These are phyloP conservation scores for Sebastes diploproa DNA, from an alignment of 2,797 vertebrate genomes.

Conservation along the genomic window DNA sequence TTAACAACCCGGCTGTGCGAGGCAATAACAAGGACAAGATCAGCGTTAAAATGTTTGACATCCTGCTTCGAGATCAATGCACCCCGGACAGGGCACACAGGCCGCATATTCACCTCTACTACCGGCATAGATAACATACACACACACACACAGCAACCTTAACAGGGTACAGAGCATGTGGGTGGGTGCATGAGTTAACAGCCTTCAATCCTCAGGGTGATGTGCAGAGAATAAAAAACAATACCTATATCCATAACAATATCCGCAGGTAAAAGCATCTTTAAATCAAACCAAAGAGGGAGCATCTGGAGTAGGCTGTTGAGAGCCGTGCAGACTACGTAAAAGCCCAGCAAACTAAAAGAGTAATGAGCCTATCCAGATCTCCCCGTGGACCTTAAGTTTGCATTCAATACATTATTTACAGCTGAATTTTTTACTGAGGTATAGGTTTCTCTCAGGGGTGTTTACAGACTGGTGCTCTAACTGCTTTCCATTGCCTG, in stretches of 20 bases:
- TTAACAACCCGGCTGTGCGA: constrained; percentile 86
- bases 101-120: constrained; percentile 64
- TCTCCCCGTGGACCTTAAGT: constrained; percentile 80
- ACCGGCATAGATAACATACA: constrained; percentile 70
- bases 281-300: constrained; percentile 77
- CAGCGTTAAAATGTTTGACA: constrained; percentile 88
- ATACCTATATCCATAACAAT: constrained; percentile 79
- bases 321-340: constrained; percentile 66
- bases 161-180: constrained; percentile 63
- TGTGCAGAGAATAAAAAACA: constrained; percentile 72
- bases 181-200: constrained; percentile 68
- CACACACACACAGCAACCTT: constrained; percentile 23
- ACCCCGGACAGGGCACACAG: constrained; percentile 72
- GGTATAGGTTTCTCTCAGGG: constrained; percentile 79
- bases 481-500: constrained; percentile 73
- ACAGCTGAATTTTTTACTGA: constrained; percentile 79
- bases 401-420: constrained; percentile 85
- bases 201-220: constrained; percentile 68
- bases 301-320: constrained; percentile 69
- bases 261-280: constrained; percentile 81
- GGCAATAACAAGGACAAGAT: constrained; percentile 84
- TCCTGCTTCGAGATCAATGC: constrained; percentile 86
- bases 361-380: constrained; percentile 78
- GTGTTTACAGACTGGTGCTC: constrained; percentile 74
- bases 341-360: constrained; percentile 76